Evolutionary conservation across 2,113 vertebrate species (phyloP), one percentile per base, ranked within the genome.

Genomic region (Otus sunia): DNA sequence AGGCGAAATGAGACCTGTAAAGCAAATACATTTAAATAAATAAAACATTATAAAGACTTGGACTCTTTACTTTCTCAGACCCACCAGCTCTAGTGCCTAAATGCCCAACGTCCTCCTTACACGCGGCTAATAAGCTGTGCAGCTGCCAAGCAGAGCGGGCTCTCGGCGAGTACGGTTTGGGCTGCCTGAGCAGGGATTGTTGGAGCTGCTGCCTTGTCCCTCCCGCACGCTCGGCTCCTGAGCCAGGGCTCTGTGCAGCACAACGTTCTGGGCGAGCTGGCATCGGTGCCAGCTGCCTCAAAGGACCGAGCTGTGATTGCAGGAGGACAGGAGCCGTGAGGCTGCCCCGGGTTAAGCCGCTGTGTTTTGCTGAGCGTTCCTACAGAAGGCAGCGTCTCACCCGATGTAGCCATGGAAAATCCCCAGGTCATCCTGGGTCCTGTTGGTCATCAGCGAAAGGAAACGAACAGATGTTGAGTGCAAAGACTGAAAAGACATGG

Each of bases 351-450:
- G n/a, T 15, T 30, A 21, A 52, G 68, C n/a, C n/a, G 5, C 1
- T 12, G 12, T 0, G 10, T 71, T 39, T 22, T 6, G 22, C n/a
- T 3, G 49, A 7, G 68, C 49, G 0, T 30, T 71, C 4, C 3
- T 22, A 30, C 27, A 1, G 49, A 30, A 37, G 68, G 47, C 49
- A 30, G 49, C n/a, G 8, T 15, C 68, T 37, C 49, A 11, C 68
- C n/a, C 16, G 52, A 30, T 0, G 26, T 4, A 39, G 49, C 49
- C n/a, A 4, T 6, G n/a, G 20, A 17, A 72, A 53, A 53, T 9
- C 68, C 49, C 5, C 4, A 7, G 19, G 36, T 16, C 49, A 9
- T 12, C 49, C 52, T 12, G 68, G 1, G 10, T 23, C 49, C 49
- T 6, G 49, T 12, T 39, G 49, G 23, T 53, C 49, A 6, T 12